Conservation (phyloP, 1,140 invertebrate species). For the Formica exsecta region DNA sequence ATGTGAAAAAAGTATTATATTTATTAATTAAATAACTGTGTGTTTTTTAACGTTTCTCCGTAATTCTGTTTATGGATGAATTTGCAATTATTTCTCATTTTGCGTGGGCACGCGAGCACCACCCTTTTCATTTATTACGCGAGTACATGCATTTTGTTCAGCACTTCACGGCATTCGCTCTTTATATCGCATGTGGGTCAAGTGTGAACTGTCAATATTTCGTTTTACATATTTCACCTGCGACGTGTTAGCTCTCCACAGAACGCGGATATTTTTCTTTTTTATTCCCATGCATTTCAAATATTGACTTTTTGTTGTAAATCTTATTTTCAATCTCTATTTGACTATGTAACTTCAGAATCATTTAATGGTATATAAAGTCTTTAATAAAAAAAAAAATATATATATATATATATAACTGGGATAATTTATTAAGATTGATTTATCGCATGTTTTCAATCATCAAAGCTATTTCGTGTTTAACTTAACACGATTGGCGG, state of each 20-base stretch:
- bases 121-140: conserved; percentile 40
- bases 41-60: not conserved
- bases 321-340: conserved; percentile 42
- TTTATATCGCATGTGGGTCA: conserved; percentile 57
- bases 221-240: conserved; percentile 44
- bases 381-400: not conserved
- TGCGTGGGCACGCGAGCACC: too few relatives aligned
- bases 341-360: not conserved
- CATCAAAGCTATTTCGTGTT: not conserved
- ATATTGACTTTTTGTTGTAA: conserved; percentile 36
- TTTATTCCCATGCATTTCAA: conserved; percentile 27
- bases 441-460: conserved; percentile 18
- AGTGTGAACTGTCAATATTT: conserved; percentile 61
- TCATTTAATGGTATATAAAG: not conserved
- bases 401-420: not conserved
- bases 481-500: conserved; percentile 12
- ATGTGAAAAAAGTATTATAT: not conserved
- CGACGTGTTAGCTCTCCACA: conserved; percentile 30
- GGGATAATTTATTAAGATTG: conserved; percentile 17
- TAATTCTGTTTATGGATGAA: not conserved
- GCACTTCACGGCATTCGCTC: conserved; percentile 12
- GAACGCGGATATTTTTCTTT: conserved; percentile 29
- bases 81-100: not conserved
- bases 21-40: conserved; percentile 11
- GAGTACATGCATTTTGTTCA: conserved; percentile 41